Evolutionary conservation across 1,140 invertebrate genomes (phyloP).

Genomic region (Drosophila elegans): DNA sequence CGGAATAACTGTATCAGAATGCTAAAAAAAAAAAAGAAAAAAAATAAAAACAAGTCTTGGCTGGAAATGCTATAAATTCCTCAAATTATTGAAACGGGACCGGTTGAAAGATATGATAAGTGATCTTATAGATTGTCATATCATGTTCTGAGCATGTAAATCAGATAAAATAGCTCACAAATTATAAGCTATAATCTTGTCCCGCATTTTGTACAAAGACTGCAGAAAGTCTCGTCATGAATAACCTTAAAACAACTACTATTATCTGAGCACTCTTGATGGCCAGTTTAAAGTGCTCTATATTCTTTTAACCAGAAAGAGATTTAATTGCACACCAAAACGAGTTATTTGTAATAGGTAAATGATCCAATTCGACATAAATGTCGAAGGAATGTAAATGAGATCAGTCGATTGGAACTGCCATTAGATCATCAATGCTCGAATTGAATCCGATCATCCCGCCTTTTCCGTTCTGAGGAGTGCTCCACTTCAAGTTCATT

Average conservation of each 20-base stretch:
- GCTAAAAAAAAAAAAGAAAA: neutral
- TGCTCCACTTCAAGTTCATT: constrained; percentile 53
- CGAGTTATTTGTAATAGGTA: constrained; percentile 6
- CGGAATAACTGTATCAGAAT: constrained; percentile 47
- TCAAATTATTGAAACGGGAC: constrained; percentile 31
- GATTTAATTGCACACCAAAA: constrained; percentile 12
- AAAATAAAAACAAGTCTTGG: neutral
- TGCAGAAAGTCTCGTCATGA: too few relatives aligned
- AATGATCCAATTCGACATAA: constrained; percentile 29
- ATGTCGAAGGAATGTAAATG: constrained; percentile 30
- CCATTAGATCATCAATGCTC: constrained; percentile 39
- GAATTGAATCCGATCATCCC: constrained; percentile 11
- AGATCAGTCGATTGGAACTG: constrained; percentile 29
- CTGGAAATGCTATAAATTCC: constrained; percentile 25
- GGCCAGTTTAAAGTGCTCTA: too few relatives aligned
- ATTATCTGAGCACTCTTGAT: neutral
- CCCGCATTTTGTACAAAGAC: too few relatives aligned
- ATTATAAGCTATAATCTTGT: neutral
- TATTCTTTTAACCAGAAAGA: neutral
- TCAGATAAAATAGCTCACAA: constrained; percentile 6
- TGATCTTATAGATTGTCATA: constrained; percentile 27
- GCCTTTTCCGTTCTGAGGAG: constrained; percentile 21
- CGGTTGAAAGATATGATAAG: constrained; percentile 32
- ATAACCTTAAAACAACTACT: neutral
- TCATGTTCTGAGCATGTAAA: constrained; percentile 23